Conservation (phyloP, 2,888 invertebrate genomes). For the Drosophila peninsularis region DNA sequence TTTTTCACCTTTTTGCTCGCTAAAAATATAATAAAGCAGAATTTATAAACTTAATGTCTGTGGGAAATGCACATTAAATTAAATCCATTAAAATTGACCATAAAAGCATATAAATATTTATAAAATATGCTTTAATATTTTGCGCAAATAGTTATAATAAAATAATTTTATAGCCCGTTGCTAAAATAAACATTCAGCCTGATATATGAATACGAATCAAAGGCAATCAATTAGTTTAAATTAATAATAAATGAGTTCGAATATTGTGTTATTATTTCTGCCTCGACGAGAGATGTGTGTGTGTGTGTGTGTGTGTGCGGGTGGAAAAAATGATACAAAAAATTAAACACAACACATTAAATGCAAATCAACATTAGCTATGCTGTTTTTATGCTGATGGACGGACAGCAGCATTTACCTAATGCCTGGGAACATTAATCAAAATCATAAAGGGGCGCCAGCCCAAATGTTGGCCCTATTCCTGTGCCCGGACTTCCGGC, state of each 20-base stretch:
- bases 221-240: constrained; percentile 49
- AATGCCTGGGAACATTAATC: constrained; percentile 69
- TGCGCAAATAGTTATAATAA: constrained; percentile 9
- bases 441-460: constrained; percentile 69
- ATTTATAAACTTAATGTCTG: not conserved
- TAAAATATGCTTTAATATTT: not conserved
- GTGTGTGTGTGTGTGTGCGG: not conserved
- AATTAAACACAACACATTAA: constrained; percentile 73
- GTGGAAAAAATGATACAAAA: constrained; percentile 37
- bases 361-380: constrained; percentile 75
- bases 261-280: constrained; percentile 4
- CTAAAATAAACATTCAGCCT: constrained; percentile 22
- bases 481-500: constrained; percentile 33
- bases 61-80: not conserved
- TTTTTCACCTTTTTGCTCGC: no score
- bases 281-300: constrained; percentile 13
- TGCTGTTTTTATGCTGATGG: constrained; percentile 63
- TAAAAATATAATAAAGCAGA: not conserved
- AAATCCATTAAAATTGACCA: not conserved
- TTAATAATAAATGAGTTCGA: constrained; percentile 50
- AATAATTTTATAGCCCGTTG: constrained; percentile 1
- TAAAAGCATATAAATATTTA: constrained; percentile 6
- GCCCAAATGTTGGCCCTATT: constrained; percentile 24
- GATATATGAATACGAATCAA: constrained; percentile 25
- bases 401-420: constrained; percentile 69